A percentile compares a stretch with the other conserved stretches of the same genome.
phyloP scores from a whole-genome alignment of 2,797 vertebrate genomes.

The Gadopsis bispinosus region DNA sequence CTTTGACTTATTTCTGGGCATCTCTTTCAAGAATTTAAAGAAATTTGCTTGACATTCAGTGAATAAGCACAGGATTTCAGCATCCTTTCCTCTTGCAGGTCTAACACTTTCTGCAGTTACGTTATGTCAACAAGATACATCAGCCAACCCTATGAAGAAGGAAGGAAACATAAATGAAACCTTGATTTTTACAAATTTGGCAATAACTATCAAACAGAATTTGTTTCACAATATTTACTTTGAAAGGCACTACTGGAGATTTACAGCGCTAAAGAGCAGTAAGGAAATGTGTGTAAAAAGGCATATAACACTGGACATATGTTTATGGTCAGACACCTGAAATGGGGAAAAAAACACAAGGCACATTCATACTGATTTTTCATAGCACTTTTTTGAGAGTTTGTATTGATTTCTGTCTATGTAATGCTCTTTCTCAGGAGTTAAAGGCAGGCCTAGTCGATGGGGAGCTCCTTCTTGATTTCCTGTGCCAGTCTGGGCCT shows the following conservation, averaged over 20 bases:
- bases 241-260: not conserved
- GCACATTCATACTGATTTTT: not conserved
- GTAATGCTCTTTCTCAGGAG: constrained; percentile 75
- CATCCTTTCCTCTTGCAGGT: not conserved
- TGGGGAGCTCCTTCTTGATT: constrained; percentile 88
- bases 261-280: not conserved
- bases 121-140: not conserved
- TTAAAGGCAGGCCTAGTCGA: constrained; percentile 85
- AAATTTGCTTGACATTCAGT: not conserved
- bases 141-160: not conserved
- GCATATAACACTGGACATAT: not conserved
- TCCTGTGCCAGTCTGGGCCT: constrained; percentile 89
- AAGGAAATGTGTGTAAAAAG: not conserved
- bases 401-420: not conserved
- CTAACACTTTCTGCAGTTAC: not conserved
- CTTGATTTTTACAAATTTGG: not conserved
- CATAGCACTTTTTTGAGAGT: not conserved
- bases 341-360: no score
- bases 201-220: not conserved
- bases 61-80: not conserved
- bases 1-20: not conserved
- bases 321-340: no score
- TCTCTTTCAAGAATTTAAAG: not conserved
- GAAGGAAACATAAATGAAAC: not conserved
- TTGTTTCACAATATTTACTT: not conserved